Conservation (phyloP, 2,797 vertebrate genomes). For the Hylomyscus alleni region DNA sequence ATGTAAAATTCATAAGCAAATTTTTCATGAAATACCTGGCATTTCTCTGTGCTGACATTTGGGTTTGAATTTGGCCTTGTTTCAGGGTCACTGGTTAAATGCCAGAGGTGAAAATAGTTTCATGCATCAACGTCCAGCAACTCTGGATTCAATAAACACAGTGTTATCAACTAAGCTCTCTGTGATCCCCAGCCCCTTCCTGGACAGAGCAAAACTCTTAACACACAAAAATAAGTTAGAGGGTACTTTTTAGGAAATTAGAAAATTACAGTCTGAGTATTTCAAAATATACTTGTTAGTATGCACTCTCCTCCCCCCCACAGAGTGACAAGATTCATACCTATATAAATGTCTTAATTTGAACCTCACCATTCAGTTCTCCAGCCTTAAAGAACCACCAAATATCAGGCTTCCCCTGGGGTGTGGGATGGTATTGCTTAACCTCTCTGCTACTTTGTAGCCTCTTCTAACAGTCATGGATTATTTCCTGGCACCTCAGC, state of each 20-base stretch:
- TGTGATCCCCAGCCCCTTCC: background rate
- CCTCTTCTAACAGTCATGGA: background rate
- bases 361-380: background rate
- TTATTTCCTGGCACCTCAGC: background rate
- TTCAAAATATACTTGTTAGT: constrained; percentile 10
- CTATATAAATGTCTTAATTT: background rate
- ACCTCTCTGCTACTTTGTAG: background rate
- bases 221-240: background rate
- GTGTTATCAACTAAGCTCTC: background rate
- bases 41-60: constrained; percentile 67
- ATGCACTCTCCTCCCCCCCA: background rate
- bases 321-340: background rate
- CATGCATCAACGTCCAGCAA: background rate
- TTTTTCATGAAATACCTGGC: constrained; percentile 60
- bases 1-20: constrained; percentile 68
- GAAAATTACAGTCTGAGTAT: background rate
- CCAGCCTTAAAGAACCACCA: background rate
- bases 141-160: background rate
- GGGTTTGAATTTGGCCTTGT: constrained; percentile 29
- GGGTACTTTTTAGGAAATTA: background rate
- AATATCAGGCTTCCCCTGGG: background rate
- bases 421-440: background rate
- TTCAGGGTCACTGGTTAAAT: constrained; percentile 60
- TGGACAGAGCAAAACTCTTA: background rate
- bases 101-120: constrained; percentile 29